A percentile compares a stretch with the other conserved stretches of the same genome.
Conservation (phyloP, 2,888 invertebrate genomes). For the Eupithecia subumbrata region DNA sequence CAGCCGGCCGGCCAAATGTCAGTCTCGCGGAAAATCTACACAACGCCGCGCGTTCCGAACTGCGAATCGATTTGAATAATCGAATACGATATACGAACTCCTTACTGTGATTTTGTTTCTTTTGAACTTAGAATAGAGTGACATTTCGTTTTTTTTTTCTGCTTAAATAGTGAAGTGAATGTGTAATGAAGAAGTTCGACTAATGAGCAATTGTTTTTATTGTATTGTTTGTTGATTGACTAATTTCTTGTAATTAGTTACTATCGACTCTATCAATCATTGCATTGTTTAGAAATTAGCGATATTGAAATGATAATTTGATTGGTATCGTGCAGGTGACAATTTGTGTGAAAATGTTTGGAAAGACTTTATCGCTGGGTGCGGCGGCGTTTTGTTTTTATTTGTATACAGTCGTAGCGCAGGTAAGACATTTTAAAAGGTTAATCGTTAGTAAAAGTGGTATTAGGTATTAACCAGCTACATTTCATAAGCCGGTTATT, state of each 20-base stretch:
- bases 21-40: slow-evolving; percentile 44
- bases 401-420: slow-evolving; percentile 51
- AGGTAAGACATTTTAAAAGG: slow-evolving; percentile 51
- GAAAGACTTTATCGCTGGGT: slow-evolving; percentile 58
- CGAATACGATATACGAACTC: slow-evolving; percentile 49
- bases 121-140: slow-evolving; percentile 20
- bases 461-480: neutral
- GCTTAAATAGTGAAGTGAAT: slow-evolving; percentile 42
- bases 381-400: slow-evolving; percentile 54
- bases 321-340: slow-evolving; percentile 44
- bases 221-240: slow-evolving; percentile 28
- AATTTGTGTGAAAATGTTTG: slow-evolving; percentile 57
- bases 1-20: slow-evolving; percentile 45
- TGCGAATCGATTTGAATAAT: slow-evolving; percentile 43
- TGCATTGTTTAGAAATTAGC: slow-evolving; percentile 42
- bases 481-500: neutral
- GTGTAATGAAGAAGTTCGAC: slow-evolving; percentile 10
- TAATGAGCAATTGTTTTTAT: slow-evolving; percentile 35
- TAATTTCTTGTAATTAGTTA: slow-evolving; percentile 41
- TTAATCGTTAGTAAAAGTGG: slow-evolving; percentile 5
- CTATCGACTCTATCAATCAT: slow-evolving; percentile 38
- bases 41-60: slow-evolving; percentile 48
- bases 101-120: slow-evolving; percentile 14
- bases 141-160: slow-evolving; percentile 31
- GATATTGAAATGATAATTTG: slow-evolving; percentile 49